Conservation (phyloP, 2,113 vertebrate genomes). For the Callionymus lyra region DNA sequence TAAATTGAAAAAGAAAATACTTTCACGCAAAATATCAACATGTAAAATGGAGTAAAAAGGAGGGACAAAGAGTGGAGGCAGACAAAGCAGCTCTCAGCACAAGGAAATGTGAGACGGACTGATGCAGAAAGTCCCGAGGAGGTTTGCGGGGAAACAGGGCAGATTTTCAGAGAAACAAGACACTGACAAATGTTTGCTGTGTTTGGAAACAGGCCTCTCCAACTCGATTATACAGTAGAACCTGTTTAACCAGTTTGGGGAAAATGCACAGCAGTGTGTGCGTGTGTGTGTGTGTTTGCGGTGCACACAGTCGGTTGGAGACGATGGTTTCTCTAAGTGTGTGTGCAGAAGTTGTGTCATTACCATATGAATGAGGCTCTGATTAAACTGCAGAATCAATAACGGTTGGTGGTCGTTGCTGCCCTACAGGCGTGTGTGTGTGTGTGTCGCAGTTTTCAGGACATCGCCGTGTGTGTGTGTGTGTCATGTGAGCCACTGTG, state of each 20-base stretch:
- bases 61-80: too few relatives aligned
- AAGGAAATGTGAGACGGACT: too few relatives aligned
- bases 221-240: constrained; percentile 1
- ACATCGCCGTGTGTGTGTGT: constrained; percentile 5
- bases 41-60: too few relatives aligned
- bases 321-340: neutral
- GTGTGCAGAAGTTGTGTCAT: neutral
- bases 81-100: too few relatives aligned
- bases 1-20: too few relatives aligned
- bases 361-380: constrained; percentile 13
- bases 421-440: constrained; percentile 7
- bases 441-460: neutral
- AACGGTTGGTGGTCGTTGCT: constrained; percentile 1
- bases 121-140: too few relatives aligned
- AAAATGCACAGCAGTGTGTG: constrained; percentile 4
- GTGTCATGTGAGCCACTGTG: constrained; percentile 49
- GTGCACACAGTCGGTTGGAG: too few relatives aligned
- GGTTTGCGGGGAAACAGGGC: too few relatives aligned
- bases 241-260: constrained; percentile 32
- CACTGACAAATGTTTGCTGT: neutral
- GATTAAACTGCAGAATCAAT: constrained; percentile 13
- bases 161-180: too few relatives aligned
- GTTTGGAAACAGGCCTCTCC: constrained; percentile 3
- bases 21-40: too few relatives aligned
- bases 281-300: constrained; percentile 4